phyloP scores from a whole-genome alignment of 2,113 vertebrate species.

The Pampusana beccarii region DNA sequence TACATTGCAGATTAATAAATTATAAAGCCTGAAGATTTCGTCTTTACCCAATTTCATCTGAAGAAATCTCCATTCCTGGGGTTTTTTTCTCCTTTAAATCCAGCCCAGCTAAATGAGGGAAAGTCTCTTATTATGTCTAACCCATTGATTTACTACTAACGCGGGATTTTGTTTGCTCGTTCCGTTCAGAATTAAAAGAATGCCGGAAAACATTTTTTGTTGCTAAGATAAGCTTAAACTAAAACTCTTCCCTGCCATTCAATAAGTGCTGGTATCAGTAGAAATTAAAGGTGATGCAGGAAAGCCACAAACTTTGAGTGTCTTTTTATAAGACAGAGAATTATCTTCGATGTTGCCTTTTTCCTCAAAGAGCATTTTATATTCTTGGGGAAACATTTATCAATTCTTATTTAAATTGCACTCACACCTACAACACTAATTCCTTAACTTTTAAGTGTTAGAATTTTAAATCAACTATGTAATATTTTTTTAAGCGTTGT shows the following conservation, averaged over 20 bases:
- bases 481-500: too few relatives aligned
- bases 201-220: background rate
- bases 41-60: background rate
- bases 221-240: background rate
- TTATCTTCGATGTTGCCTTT: background rate
- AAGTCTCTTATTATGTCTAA: background rate
- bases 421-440: background rate
- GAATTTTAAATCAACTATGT: background rate
- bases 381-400: background rate
- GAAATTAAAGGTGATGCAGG: background rate
- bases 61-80: background rate
- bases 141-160: background rate
- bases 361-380: background rate
- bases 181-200: background rate
- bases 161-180: background rate
- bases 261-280: background rate
- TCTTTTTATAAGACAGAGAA: background rate
- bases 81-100: background rate
- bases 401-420: background rate
- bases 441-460: background rate
- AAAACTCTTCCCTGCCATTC: background rate
- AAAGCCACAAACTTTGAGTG: background rate
- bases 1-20: background rate
- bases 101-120: background rate
- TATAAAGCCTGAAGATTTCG: background rate